A percentile compares a stretch with the other conserved stretches of the same genome.
Evolutionary conservation across 1,140 invertebrate genomes (phyloP).

Genomic region (Glomeris maerens): DNA sequence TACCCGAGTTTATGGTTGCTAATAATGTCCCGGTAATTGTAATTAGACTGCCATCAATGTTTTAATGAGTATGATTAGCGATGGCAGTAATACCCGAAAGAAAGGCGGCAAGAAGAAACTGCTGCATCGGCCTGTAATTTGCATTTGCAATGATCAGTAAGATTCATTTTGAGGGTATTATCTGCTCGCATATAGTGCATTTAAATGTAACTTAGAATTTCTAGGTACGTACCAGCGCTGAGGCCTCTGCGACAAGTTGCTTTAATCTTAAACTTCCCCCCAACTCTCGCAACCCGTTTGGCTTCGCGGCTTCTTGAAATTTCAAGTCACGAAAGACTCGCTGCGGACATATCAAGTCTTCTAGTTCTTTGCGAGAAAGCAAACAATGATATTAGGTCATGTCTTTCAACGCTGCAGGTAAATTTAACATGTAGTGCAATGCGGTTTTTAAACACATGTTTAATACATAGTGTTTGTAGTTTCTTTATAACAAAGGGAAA

Average conservation of each 20-base stretch:
- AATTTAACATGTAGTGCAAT: not conserved
- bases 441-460: not conserved
- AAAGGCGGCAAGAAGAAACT: slow-evolving; percentile 30
- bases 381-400: slow-evolving; percentile 73
- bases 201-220: no score
- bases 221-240: slow-evolving; percentile 62
- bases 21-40: not conserved
- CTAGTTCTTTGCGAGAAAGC: slow-evolving; percentile 62
- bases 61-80: slow-evolving; percentile 54
- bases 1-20: not conserved
- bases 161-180: no score
- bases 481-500: not conserved
- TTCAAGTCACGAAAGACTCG: slow-evolving; percentile 47
- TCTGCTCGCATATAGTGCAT: no score
- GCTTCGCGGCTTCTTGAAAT: slow-evolving; percentile 53
- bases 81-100: slow-evolving; percentile 33
- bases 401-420: slow-evolving; percentile 64
- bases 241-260: slow-evolving; percentile 54
- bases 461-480: not conserved
- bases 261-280: slow-evolving; percentile 57
- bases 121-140: slow-evolving; percentile 73
- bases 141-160: slow-evolving; percentile 83
- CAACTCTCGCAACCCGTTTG: slow-evolving; percentile 43
- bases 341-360: slow-evolving; percentile 52
- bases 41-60: slow-evolving; percentile 65